Evolutionary conservation across 2,888 invertebrate genomes (phyloP).

Genomic region (Tenodera sinensis): DNA sequence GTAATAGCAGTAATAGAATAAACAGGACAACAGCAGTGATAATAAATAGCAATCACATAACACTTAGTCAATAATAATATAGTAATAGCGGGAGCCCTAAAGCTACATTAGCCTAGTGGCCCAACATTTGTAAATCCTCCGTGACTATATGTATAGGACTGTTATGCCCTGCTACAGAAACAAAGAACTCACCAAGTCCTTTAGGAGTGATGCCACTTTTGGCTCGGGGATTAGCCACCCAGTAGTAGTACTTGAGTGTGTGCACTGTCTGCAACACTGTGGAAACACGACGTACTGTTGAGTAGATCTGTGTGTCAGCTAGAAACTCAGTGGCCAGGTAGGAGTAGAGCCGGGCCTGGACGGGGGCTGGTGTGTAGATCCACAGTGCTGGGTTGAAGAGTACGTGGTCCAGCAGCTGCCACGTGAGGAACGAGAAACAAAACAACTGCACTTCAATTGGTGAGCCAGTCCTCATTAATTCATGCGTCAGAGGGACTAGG

Average conservation of each 20-base stretch:
- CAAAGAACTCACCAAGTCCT: conserved; percentile 71
- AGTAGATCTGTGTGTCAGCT: conserved; percentile 95
- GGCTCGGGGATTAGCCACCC: conserved; percentile 93
- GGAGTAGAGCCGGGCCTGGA: conserved; percentile 92
- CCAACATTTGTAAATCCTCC: neutral
- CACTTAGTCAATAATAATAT: too few species aligned
- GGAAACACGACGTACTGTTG: conserved; percentile 92
- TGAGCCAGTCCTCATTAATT: conserved; percentile 11
- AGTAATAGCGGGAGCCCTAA: too few species aligned
- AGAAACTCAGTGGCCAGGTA: conserved; percentile 99
- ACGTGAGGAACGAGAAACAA: conserved; percentile 85
- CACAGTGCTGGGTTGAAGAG: conserved; percentile 98
- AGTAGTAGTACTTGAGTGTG: conserved; percentile 98
- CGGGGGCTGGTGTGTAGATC: conserved; percentile 96
- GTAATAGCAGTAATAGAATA: too few species aligned
- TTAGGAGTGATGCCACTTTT: conserved; percentile 95
- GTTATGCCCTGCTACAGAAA: conserved; percentile 56
- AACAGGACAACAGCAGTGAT: too few species aligned
- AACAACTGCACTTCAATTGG: conserved; percentile 73
- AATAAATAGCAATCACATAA: too few species aligned
- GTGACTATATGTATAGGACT: too few species aligned
- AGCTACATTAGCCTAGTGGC: too few species aligned
- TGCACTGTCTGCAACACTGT: conserved; percentile 98
- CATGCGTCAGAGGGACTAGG: neutral
- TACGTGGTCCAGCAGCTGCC: conserved; percentile 98